A percentile compares a stretch with the other conserved stretches of the same genome.
These are phyloP conservation scores for Acanthisitta chloris DNA, from an alignment of 2,113 vertebrate genomes.

Conservation along the genomic window DNA sequence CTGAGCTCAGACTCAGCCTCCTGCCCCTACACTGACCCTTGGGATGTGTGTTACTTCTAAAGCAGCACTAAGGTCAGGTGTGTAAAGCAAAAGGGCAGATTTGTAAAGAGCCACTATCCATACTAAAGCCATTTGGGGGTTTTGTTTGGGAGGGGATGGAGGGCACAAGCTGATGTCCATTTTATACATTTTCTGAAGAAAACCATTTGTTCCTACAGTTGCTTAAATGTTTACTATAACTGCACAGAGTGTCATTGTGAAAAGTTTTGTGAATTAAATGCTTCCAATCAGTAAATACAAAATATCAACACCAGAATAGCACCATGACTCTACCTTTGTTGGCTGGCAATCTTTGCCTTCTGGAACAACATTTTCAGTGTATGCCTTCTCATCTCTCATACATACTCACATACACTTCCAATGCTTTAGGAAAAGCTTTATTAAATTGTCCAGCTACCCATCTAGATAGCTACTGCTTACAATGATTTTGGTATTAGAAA, in stretches of 20 bases:
- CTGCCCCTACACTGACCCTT: accelerated
- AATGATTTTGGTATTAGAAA: neutral
- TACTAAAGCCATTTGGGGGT: neutral
- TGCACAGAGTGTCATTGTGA: neutral
- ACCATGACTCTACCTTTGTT: neutral
- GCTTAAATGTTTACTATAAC: neutral
- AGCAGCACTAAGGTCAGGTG: neutral
- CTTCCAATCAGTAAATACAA: neutral
- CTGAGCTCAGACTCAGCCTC: neutral
- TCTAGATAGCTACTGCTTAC: neutral
- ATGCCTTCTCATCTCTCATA: neutral
- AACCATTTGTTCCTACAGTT: neutral
- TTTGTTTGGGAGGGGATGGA: neutral
- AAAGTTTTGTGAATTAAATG: neutral
- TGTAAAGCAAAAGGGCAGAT: neutral
- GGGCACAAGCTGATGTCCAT: neutral
- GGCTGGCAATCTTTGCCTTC: neutral
- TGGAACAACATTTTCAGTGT: neutral
- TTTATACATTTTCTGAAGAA: neutral
- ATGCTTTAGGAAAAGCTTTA: neutral
- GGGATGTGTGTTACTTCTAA: neutral
- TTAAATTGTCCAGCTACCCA: neutral
- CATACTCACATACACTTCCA: neutral
- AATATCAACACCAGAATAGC: neutral
- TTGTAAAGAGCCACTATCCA: neutral